Conservation (phyloP, 2,113 vertebrate species). For the Peromyscus californicus region DNA sequence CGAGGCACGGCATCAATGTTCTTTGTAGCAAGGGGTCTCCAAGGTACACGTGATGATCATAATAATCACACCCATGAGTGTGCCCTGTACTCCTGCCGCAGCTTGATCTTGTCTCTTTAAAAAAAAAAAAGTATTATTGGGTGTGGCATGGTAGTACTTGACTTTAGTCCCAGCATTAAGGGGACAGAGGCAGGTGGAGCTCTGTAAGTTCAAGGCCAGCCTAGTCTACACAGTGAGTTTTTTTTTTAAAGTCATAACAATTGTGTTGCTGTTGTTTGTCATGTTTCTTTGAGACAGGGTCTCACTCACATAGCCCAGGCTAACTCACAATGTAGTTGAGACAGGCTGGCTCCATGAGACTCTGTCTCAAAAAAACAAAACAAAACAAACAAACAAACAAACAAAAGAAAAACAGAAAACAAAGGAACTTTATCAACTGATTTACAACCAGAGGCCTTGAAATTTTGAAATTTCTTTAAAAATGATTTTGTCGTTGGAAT, state of each 20-base stretch:
- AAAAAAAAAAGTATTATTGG: neutral
- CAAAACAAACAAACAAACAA: neutral
- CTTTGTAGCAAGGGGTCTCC: neutral
- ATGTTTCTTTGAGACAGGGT: neutral
- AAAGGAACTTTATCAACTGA: neutral
- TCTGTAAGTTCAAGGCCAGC: neutral
- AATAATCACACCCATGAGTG: neutral
- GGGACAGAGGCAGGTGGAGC: neutral
- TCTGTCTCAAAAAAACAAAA: neutral
- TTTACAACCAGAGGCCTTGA: neutral
- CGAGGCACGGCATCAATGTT: neutral
- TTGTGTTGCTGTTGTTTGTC: neutral
- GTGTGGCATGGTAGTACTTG: too few species aligned
- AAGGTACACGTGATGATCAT: fast-evolving
- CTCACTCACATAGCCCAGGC: neutral
- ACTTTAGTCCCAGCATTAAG: neutral
- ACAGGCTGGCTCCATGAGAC: neutral
- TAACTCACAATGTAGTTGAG: neutral
- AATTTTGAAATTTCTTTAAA: constrained; percentile 23
- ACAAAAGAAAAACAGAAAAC: neutral
- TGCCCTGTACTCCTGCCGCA: fast-evolving
- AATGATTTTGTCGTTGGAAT: constrained; percentile 23
- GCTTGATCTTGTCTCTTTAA: neutral
- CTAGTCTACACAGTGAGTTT: neutral
- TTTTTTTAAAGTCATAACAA: neutral